Evolutionary conservation across 2,888 invertebrate genomes (phyloP).

Genomic region (Lepas anatifera): DNA sequence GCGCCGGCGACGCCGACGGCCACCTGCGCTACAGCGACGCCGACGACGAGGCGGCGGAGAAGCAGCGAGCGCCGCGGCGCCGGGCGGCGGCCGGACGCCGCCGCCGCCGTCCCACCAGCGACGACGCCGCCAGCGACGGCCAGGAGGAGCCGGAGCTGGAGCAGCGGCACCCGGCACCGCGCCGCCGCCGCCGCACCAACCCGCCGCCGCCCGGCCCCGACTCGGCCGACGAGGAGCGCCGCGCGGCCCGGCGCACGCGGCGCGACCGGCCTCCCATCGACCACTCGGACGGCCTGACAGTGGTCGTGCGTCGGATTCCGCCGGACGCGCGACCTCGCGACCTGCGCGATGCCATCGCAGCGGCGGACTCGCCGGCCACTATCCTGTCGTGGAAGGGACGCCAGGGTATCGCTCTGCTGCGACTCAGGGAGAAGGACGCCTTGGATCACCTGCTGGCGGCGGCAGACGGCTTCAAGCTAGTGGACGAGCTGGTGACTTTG

Average conservation of each 20-base stretch:
- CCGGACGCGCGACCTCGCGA: constrained; percentile 3
- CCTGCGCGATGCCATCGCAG: neutral
- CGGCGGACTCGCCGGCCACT: constrained; percentile 6
- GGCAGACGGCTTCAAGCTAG: neutral
- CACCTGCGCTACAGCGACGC: neutral
- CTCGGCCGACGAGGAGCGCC: neutral
- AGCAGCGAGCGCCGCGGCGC: neutral
- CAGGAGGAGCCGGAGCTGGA: neutral
- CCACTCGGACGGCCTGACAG: constrained; percentile 3
- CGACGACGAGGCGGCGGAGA: neutral
- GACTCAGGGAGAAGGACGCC: neutral
- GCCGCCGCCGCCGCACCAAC: neutral
- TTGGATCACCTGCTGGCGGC: neutral
- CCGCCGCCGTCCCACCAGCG: neutral
- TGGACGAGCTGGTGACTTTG: neutral
- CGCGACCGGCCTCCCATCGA: constrained; percentile 3
- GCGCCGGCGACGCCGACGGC: neutral
- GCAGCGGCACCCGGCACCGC: neutral
- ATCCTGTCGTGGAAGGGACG: constrained; percentile 9
- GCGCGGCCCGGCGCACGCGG: neutral
- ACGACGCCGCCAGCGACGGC: neutral
- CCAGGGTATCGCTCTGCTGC: constrained; percentile 4
- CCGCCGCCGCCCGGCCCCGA: neutral
- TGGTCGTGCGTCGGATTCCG: neutral
- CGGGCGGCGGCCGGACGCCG: neutral